Evolutionary conservation across 2,888 invertebrate genomes (phyloP).

Genomic region (Drosophila eohydei): DNA sequence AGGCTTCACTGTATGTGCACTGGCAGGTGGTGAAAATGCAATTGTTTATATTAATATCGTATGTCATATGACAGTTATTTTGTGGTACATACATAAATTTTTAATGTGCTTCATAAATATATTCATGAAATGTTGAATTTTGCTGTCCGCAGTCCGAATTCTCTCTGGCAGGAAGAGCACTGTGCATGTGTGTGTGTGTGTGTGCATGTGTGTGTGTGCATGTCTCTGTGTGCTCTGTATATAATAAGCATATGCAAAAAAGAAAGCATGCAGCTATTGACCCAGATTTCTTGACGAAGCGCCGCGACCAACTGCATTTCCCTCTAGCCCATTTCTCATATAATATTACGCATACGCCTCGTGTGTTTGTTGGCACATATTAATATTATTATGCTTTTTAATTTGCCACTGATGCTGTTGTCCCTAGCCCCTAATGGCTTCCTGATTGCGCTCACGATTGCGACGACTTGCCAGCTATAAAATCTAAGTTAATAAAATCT

Average conservation of each 20-base stretch:
- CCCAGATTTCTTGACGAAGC: slow-evolving; percentile 76
- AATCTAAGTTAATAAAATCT: slow-evolving; percentile 39
- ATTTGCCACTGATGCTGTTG: slow-evolving; percentile 35
- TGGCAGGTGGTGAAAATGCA: slow-evolving; percentile 12
- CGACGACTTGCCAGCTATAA: slow-evolving; percentile 8
- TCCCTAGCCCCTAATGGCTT: not conserved
- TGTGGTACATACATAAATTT: slow-evolving; percentile 11
- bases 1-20: not conserved
- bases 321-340: not conserved
- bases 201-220: slow-evolving; percentile 27
- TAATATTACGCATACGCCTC: slow-evolving; percentile 15
- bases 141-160: not conserved
- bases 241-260: slow-evolving; percentile 55
- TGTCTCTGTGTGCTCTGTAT: slow-evolving; percentile 33
- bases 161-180: slow-evolving; percentile 1
- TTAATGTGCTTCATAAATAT: slow-evolving; percentile 25
- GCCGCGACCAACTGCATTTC: slow-evolving; percentile 19
- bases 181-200: slow-evolving; percentile 26
- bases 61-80: slow-evolving; percentile 10
- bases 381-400: slow-evolving; percentile 12
- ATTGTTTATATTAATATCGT: not conserved
- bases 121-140: slow-evolving; percentile 1
- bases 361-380: slow-evolving; percentile 9
- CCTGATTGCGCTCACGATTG: slow-evolving; percentile 19
- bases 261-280: slow-evolving; percentile 78